Percentiles rank a stretch among this genome's conserved stretches.
Evolutionary conservation across 2,797 vertebrate species (phyloP).

Genomic region (Crocodylus rhombifer): DNA sequence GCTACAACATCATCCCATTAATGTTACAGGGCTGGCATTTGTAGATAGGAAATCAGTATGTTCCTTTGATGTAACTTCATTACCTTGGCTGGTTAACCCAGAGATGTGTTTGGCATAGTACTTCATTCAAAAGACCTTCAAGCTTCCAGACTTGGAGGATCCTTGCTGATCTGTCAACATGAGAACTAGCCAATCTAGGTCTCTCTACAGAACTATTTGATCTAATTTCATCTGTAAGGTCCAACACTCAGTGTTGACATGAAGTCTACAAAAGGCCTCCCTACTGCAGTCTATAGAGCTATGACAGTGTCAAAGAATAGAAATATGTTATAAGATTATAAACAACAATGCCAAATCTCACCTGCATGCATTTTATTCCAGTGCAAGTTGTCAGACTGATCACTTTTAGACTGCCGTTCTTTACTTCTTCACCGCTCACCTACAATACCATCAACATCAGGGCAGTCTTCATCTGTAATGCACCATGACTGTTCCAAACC

Average conservation of each 20-base stretch:
- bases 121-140: conserved; percentile 30
- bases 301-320: background rate
- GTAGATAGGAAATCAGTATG: conserved; percentile 23
- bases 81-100: conserved; percentile 28
- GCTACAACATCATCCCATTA: conserved; percentile 3
- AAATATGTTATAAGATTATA: background rate
- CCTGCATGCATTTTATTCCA: background rate
- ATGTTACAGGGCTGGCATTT: conserved; percentile 3
- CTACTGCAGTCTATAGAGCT: background rate
- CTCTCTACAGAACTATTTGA: background rate
- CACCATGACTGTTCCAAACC: background rate
- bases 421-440: background rate
- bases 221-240: background rate
- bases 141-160: background rate
- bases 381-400: background rate
- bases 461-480: background rate
- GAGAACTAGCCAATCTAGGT: conserved; percentile 28
- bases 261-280: background rate
- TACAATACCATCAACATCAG: rapidly evolving
- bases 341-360: background rate
- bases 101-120: background rate
- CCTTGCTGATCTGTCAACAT: conserved; percentile 14
- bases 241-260: background rate
- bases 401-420: too few relatives aligned
- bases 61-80: conserved; percentile 30